These are phyloP conservation scores for Ianthella basta DNA, from an alignment of 37 sponge, comb jelly and placozoan genomes.

Conservation along the genomic window DNA sequence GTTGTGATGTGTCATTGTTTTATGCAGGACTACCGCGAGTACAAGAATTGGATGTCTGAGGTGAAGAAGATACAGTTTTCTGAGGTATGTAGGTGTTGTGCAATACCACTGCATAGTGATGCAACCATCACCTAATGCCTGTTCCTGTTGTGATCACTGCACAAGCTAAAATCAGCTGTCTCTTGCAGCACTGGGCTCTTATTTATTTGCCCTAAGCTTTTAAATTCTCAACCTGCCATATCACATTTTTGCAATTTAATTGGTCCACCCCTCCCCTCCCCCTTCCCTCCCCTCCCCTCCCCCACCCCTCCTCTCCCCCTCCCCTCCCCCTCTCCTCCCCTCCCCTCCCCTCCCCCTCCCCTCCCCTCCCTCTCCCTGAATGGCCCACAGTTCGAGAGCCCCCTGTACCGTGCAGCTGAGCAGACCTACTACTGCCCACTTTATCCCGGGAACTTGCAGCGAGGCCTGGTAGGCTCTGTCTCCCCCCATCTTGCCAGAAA, in stretches of 20 bases:
- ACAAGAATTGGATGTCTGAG: slow-evolving; percentile 13
- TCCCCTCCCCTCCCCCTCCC: neutral
- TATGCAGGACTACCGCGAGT: slow-evolving; percentile 16
- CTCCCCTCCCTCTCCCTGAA: neutral
- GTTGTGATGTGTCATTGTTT: no score
- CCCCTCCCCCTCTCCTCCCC: neutral
- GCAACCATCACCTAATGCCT: no score
- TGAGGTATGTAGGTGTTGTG: neutral
- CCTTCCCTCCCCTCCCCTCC: neutral
- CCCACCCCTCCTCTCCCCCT: neutral
- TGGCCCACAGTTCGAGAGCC: slow-evolving; percentile 18
- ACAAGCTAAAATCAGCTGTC: no score
- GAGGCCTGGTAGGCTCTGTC: slow-evolving; percentile 23
- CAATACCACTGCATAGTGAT: no score
- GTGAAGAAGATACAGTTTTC: slow-evolving; percentile 8
- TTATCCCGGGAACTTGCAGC: slow-evolving; percentile 21
- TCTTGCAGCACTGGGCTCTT: no score
- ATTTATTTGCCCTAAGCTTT: no score
- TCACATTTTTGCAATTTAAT: no score
- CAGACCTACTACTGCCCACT: slow-evolving; percentile 25
- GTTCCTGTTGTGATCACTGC: no score
- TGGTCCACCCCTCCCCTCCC: slow-evolving; percentile 6
- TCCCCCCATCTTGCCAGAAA: neutral
- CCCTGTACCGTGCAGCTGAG: neutral
- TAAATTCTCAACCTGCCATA: no score